These are phyloP conservation scores for Pachliopta kotzebuea DNA, from an alignment of 2,888 invertebrate genomes.

Conservation along the genomic window DNA sequence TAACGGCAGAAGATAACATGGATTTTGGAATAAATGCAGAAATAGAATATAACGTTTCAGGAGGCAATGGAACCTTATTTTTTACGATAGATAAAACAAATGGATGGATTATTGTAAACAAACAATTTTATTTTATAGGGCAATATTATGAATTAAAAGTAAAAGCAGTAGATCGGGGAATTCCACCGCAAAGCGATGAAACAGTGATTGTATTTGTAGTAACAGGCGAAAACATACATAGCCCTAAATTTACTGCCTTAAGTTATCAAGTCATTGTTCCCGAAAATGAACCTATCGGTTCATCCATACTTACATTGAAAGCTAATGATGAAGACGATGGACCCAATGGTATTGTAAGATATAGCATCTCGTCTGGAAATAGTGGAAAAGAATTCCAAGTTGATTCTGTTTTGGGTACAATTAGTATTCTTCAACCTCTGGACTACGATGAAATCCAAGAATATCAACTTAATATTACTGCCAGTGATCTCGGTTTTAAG, in stretches of 20 bases:
- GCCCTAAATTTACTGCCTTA: slow-evolving; percentile 90
- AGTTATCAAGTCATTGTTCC: slow-evolving; percentile 95
- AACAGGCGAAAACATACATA: slow-evolving; percentile 90
- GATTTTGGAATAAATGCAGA: slow-evolving; percentile 95
- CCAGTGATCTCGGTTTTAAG: slow-evolving; percentile 91
- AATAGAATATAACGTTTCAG: slow-evolving; percentile 87
- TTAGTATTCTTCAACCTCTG: slow-evolving; percentile 88
- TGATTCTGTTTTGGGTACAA: slow-evolving; percentile 87
- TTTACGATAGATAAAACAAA: slow-evolving; percentile 87
- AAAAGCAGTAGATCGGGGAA: slow-evolving; percentile 91
- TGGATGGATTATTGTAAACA: slow-evolving; percentile 90
- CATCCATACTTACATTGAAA: slow-evolving; percentile 90
- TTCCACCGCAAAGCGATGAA: slow-evolving; percentile 91
- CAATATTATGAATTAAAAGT: slow-evolving; percentile 85
- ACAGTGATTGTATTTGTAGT: slow-evolving; percentile 87
- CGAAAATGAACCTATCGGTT: slow-evolving; percentile 93
- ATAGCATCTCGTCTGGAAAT: slow-evolving; percentile 91
- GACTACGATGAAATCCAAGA: slow-evolving; percentile 94
- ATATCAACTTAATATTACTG: slow-evolving; percentile 93
- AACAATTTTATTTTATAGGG: slow-evolving; percentile 79
- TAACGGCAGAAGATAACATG: slow-evolving; percentile 87
- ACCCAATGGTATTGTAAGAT: slow-evolving; percentile 93
- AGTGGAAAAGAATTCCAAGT: slow-evolving; percentile 90
- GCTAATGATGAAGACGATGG: slow-evolving; percentile 93
- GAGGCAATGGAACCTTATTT: slow-evolving; percentile 88